Base-by-base conservation (phyloP, 2,113 vertebrate genomes). In the Callopanchax toddi region DNA sequence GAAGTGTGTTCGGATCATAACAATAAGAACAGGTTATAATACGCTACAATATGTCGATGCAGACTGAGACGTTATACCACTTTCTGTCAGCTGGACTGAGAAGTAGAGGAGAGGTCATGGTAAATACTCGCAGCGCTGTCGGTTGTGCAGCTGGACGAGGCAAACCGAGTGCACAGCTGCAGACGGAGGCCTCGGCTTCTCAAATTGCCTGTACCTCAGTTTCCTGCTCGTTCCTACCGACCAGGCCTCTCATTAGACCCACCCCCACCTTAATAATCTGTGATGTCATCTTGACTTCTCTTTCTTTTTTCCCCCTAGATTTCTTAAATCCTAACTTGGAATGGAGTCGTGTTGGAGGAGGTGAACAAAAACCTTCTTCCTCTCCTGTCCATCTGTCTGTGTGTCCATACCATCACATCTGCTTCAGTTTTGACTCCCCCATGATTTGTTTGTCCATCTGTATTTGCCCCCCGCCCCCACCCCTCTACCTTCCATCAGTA, bases 371-470 rank as follows among this genome's bases (percentile, higher is more conserved):
- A 60, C 48, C 62, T 20, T 13, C 32, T 57, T 67, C 61, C 26
- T 21, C 67, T 86, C 76, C 71, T 25, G 13, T 60, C 50, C n/a
- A 34, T 67, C 43, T 46, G 23, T 82, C 71, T 82, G 63, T 78
- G 67, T 53, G 67, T 77, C 81, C 74, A 58, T 83, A 79, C 51
- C 61, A 51, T 72, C 80, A 90, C 87, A 92, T 92, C 90, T 92
- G 90, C 84, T 88, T 89, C 74, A 77, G 85, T 87, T 91, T 89
- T 87, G 58, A 78, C 75, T 78, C 78, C 74, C 82, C 70, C 67
- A n/a, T 74, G 67, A 79, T 83, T 89, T 85, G 85, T 89, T 90
- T 91, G 87, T 87, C 85, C 77, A 87, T 83, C 82, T 90, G 83
- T 89, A 82, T 91, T 89, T 85, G 79, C 84, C 78, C 82, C 70